Conservation (phyloP, 1,140 invertebrate genomes). For the Pinna nobilis region DNA sequence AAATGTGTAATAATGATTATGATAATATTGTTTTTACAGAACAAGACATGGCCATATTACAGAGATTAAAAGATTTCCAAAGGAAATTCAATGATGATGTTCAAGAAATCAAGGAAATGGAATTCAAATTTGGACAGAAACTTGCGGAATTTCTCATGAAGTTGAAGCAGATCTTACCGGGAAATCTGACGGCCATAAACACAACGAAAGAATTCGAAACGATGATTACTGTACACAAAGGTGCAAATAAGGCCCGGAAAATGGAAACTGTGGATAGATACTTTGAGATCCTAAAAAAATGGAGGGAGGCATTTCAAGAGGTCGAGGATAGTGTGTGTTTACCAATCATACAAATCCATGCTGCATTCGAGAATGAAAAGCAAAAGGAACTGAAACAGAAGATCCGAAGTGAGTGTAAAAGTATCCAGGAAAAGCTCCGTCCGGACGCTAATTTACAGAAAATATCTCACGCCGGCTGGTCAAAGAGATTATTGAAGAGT, state of each 20-base stretch:
- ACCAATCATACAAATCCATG: conserved; percentile 48
- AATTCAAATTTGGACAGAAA: conserved; percentile 46
- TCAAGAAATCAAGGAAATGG: conserved; percentile 43
- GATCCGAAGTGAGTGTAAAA: conserved; percentile 29
- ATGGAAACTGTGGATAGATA: conserved; percentile 32
- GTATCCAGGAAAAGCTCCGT: conserved; percentile 32
- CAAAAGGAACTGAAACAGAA: conserved; percentile 42
- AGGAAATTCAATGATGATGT: conserved; percentile 25
- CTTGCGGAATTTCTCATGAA: conserved; percentile 53
- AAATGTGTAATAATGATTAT: not conserved
- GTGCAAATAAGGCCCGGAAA: conserved; percentile 13
- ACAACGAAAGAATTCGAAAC: conserved; percentile 52
- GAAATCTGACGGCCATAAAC: conserved; percentile 31
- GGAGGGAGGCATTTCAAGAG: conserved; percentile 33
- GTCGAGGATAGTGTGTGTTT: conserved; percentile 39
- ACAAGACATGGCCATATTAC: not conserved
- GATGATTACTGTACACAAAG: conserved; percentile 45
- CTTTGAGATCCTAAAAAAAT: conserved; percentile 38
- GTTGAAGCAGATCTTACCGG: conserved; percentile 49
- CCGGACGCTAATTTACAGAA: conserved; percentile 32
- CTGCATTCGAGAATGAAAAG: conserved; percentile 46
- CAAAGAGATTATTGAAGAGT: conserved; percentile 27
- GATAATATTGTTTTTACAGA: not conserved
- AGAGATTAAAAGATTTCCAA: conserved; percentile 11
- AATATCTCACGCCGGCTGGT: conserved; percentile 32